A percentile compares a stretch with the other conserved stretches of the same genome.
Evolutionary conservation across 2,797 vertebrate species (phyloP).

Genomic region (Hirundo rustica): DNA sequence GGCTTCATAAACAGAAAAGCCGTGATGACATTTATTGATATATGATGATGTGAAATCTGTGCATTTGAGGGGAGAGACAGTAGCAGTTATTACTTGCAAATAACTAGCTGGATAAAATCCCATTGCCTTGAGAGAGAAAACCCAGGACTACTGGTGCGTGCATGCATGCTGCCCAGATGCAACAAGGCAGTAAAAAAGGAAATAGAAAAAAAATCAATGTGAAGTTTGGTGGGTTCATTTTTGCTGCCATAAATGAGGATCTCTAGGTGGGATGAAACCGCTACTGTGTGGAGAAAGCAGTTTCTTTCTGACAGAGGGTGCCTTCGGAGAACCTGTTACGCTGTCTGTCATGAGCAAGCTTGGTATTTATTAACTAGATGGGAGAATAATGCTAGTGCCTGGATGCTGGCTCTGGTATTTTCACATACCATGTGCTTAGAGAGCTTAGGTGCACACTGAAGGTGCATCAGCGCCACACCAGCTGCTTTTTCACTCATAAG

Average conservation of each 20-base stretch:
- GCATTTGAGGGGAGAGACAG: accelerated
- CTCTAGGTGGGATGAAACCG: neutral
- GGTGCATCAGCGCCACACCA: neutral
- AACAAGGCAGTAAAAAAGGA: neutral
- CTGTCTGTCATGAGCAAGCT: accelerated
- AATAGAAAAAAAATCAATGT: neutral
- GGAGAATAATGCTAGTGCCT: neutral
- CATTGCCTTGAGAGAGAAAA: neutral
- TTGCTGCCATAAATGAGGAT: neutral
- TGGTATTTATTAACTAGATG: neutral
- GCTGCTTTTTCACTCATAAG: neutral
- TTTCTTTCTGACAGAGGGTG: neutral
- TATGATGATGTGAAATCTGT: neutral
- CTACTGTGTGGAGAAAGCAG: neutral
- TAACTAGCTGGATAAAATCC: neutral
- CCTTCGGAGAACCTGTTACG: neutral
- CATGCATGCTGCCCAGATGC: neutral
- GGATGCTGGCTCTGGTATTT: neutral
- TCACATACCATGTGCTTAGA: neutral
- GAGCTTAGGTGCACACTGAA: neutral
- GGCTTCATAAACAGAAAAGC: neutral
- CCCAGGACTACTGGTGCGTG: neutral
- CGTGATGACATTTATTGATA: neutral
- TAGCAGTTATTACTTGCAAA: neutral
- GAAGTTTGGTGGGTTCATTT: neutral